Conservation (phyloP, 2,797 vertebrate genomes). For the Aplochiton taeniatus region DNA sequence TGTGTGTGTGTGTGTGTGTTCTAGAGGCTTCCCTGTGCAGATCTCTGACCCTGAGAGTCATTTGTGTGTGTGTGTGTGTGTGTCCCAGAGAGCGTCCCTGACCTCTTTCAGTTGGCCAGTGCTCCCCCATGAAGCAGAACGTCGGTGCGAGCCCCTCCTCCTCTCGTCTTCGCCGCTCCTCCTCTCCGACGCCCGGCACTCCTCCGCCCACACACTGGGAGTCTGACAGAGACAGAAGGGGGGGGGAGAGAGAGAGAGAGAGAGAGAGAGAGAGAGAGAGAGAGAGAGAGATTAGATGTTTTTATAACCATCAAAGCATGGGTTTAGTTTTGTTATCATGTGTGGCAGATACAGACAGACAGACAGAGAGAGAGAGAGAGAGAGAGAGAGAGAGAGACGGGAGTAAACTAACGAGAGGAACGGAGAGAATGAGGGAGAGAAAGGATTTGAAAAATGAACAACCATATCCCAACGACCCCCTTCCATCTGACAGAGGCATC, state of each 20-base stretch:
- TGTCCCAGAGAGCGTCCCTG: constrained; percentile 47
- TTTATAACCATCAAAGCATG: too few relatives aligned
- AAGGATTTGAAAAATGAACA: too few relatives aligned
- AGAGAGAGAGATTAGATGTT: too few relatives aligned
- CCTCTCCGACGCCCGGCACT: constrained; percentile 51
- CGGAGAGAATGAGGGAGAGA: too few relatives aligned
- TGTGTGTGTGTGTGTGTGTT: not conserved
- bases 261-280: too few relatives aligned
- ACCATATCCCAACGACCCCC: too few relatives aligned
- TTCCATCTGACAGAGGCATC: not conserved
- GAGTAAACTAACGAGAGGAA: too few relatives aligned
- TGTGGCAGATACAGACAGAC: too few relatives aligned
- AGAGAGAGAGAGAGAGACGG: too few relatives aligned
- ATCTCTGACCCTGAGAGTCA: too few relatives aligned
- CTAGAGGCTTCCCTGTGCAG: constrained; percentile 45
- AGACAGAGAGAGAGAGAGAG: too few relatives aligned
- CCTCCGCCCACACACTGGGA: constrained; percentile 86
- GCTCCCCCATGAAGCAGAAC: constrained; percentile 88
- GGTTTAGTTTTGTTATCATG: too few relatives aligned
- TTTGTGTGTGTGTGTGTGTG: not conserved
- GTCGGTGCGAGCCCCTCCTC: constrained; percentile 82
- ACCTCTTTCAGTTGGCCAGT: constrained; percentile 90
- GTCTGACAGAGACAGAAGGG: constrained; percentile 63
- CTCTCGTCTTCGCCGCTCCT: constrained; percentile 58
- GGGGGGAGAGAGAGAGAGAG: constrained; percentile 11